Base-by-base conservation (phyloP, 2,888 invertebrate genomes). In the Tigriopus californicus region DNA sequence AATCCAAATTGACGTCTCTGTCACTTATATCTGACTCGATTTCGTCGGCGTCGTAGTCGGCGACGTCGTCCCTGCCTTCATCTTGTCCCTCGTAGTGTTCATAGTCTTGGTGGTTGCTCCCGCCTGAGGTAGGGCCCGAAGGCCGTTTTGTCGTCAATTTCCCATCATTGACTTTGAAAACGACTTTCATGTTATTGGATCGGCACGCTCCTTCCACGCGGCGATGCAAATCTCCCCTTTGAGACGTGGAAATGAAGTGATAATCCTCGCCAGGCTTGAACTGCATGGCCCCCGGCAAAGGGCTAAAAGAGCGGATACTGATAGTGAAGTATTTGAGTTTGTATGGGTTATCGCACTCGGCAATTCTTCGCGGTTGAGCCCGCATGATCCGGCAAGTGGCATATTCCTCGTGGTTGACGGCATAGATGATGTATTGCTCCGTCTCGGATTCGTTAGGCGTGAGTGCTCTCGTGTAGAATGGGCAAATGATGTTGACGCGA, bases 311-410 rank as follows among this genome's bases (percentile, higher is more conserved):
- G 75, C 91, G 80, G 77, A 92, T 92, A 66, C 91, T 91, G 72
- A 92, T 90, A 63, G 91, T 91, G 76, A 90, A 90, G 75, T 87
- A 91, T 87, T 88, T 86, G 70, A 86, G 75, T 75, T 85, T 88
- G 75, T 84, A 82, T 67, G 91, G 91, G 72, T 91, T 90, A 77
- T 91, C 88, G 80, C 91, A 92, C 73, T 90, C 84, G 64, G 91
- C 91, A 75, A 92, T 91, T 69, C 88, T 87, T 69, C 89, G 79
- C 61, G 91, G 89, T 74, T 84, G 87, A 53, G 88, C 85, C 77
- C 90, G 89, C 64, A 89, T 90, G 79, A 91, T 90, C 71, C 90
- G 80, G 77, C 91, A 92, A 68, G 89, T 87, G 75, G 91, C 90
- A 69, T 91, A 92, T 72, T 92, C 91, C 71, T 91, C 91, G 76